These are phyloP conservation scores for Platysteira castanea DNA, from an alignment of 2,113 vertebrate species.

Conservation along the genomic window DNA sequence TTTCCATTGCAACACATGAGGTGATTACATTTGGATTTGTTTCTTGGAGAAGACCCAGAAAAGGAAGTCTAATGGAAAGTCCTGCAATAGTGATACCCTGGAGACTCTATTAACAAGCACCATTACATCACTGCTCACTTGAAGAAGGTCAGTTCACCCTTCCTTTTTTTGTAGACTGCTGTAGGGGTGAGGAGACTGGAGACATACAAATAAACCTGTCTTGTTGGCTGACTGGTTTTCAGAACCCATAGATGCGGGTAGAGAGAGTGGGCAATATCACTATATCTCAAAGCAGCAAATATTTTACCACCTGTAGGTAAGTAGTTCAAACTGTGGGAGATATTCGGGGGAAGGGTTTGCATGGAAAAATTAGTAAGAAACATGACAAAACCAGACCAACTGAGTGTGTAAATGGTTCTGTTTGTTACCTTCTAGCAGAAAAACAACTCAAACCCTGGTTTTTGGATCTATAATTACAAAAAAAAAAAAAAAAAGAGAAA, in stretches of 20 bases:
- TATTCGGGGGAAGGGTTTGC: background rate
- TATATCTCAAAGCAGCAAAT: background rate
- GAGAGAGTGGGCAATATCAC: background rate
- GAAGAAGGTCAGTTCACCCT: background rate
- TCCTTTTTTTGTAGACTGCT: background rate
- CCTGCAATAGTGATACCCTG: background rate
- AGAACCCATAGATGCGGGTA: background rate
- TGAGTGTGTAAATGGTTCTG: background rate
- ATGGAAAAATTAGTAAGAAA: background rate
- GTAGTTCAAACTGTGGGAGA: background rate
- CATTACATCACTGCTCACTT: background rate
- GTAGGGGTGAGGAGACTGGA: background rate
- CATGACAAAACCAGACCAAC: background rate
- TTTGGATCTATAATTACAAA: background rate
- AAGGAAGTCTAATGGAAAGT: constrained; percentile 9
- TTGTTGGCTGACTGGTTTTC: background rate
- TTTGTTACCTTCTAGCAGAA: background rate
- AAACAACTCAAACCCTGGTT: background rate
- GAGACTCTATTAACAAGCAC: background rate
- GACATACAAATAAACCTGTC: background rate
- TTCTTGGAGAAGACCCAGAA: constrained; percentile 37
- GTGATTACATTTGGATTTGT: background rate
- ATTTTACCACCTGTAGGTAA: background rate
- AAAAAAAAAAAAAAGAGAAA: background rate
- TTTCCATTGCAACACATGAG: background rate